A percentile compares a stretch with the other conserved stretches of the same genome.
Conservation (phyloP, 2,888 invertebrate genomes). For the Hydropsyche betteni region DNA sequence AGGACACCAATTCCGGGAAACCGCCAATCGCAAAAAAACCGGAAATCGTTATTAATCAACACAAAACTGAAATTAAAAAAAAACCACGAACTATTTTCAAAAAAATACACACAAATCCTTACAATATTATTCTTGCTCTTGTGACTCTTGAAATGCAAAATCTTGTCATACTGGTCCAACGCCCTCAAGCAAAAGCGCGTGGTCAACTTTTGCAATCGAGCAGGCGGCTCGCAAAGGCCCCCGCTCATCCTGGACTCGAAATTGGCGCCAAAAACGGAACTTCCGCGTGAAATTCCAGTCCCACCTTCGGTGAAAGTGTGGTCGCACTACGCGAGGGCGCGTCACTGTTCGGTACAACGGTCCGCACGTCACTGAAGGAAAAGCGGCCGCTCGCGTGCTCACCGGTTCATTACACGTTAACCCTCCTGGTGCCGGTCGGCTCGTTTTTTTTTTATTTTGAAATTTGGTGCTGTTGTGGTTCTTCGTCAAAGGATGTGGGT, state of each 20-base stretch:
- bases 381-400: conserved; percentile 3
- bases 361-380: conserved; percentile 1
- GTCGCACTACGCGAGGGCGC: conserved; percentile 8
- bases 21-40: too few species aligned
- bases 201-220: conserved; percentile 60
- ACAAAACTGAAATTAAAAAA: conserved; percentile 5
- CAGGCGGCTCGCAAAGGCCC: conserved; percentile 58
- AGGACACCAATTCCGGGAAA: too few species aligned
- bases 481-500: too few species aligned
- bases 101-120: neutral
- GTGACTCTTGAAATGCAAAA: conserved; percentile 67
- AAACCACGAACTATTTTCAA: neutral
- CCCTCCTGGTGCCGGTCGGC: neutral
- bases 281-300: neutral
- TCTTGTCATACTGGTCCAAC: conserved; percentile 71
- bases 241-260: conserved; percentile 55
- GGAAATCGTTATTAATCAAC: neutral
- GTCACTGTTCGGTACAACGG: conserved; percentile 55
- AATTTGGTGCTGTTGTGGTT: too few species aligned
- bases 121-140: conserved; percentile 62
- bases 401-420: conserved; percentile 18
- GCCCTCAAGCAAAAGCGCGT: conserved; percentile 68
- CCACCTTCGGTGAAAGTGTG: conserved; percentile 6
- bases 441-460: too few species aligned
- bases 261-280: too few species aligned